Evolutionary conservation across 2,888 invertebrate genomes (phyloP), one percentile per base, ranked within the genome.

Genomic region (Eupithecia vulgata): DNA sequence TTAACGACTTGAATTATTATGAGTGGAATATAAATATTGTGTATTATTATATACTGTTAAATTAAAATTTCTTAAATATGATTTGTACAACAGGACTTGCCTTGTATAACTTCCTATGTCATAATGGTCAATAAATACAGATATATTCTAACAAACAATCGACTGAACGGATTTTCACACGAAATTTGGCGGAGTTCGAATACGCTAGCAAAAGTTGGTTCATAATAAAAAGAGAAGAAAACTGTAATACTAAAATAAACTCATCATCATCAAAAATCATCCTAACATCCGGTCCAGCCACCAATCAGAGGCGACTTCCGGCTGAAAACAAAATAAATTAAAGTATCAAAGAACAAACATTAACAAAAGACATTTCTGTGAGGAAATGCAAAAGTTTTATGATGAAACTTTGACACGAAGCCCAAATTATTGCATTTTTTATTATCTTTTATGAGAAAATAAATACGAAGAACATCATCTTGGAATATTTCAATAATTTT

Each of bases 311-410:
- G 25, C 57, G 12, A 61, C 45, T 62, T 69, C 69, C 69, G 42
- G 45, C 17, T 12, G 61, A 12, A 69, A 64, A 70, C 37, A 70
- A 57, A 52, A 52, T 35, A 64, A 52, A 65, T 70, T 52, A 65
- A 69, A 70, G 37, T 40, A 70, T 37, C 37, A 65, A 57, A 70
- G 65, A 70, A 70, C 70, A 65, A 40, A 65, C 65, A 70, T 70
- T 70, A 70, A 45, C 70, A 40, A 52, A 65, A 62, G 30, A 70
- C 21, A 40, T 40, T 65, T 21, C 35, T 13, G 35, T 25, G 61
- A 42, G n/a, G 64, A 65, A 70, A 57, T 65, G 65, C 70, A 25
- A 70, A 64, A 70, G 70, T 65, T 65, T 65, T 52, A 30, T 13
- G 45, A 61, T 17, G 40, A 37, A 65, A 65, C 65, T 64, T 64